These are phyloP conservation scores for Eupithecia subfuscata DNA, from an alignment of 2,888 invertebrate genomes.

Conservation along the genomic window DNA sequence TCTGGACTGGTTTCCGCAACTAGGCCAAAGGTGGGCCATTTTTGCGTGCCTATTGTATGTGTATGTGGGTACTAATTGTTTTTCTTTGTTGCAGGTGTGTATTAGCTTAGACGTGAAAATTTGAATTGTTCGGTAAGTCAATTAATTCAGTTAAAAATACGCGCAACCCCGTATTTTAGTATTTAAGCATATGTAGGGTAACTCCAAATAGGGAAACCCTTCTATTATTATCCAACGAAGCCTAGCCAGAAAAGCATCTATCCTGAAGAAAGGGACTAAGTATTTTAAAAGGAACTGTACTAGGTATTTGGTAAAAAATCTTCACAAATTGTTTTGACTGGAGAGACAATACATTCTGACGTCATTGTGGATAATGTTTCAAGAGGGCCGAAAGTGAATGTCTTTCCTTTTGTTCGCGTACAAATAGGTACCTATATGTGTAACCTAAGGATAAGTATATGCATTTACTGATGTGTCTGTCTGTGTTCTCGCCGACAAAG, in stretches of 20 bases:
- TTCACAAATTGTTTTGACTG: not conserved
- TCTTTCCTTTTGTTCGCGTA: constrained; percentile 35
- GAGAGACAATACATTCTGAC: constrained; percentile 2
- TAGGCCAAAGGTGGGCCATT: too few relatives aligned
- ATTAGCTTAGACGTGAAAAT: constrained; percentile 23
- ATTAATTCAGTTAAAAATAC: not conserved
- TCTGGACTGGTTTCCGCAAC: too few relatives aligned
- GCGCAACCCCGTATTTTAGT: not conserved
- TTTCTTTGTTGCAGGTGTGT: constrained; percentile 75
- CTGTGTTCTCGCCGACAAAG: constrained; percentile 65
- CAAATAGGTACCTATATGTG: not conserved
- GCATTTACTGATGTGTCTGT: constrained; percentile 26
- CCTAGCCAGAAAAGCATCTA: not conserved
- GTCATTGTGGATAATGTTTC: not conserved
- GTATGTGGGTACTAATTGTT: constrained; percentile 11
- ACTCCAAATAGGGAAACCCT: not conserved
- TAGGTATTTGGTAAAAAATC: not conserved
- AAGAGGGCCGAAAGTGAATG: constrained; percentile 15
- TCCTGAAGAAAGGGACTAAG: not conserved
- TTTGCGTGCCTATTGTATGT: not conserved
- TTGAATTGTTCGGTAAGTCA: not conserved
- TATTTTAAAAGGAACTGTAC: not conserved
- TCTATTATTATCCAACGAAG: not conserved
- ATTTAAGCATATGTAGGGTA: not conserved
- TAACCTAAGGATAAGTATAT: not conserved